Evolutionary conservation across 2,113 vertebrate species (phyloP).

Genomic region (Pterocles orientalis): DNA sequence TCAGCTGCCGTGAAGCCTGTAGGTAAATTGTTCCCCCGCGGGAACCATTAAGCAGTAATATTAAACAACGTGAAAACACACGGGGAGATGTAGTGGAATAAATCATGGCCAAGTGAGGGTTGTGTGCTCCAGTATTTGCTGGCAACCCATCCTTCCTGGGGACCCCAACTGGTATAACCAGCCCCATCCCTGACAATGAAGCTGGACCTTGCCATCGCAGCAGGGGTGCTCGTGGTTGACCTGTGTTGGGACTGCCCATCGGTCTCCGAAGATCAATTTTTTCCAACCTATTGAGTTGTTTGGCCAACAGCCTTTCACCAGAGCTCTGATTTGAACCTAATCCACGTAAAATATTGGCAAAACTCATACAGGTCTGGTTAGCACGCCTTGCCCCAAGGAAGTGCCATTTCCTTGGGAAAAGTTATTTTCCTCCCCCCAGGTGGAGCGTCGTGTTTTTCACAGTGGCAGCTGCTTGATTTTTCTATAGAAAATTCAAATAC

Average conservation of each 20-base stretch:
- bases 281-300: background rate
- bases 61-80: constrained; percentile 4
- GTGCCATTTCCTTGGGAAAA: background rate
- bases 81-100: background rate
- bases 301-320: background rate
- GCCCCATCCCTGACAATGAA: fast-evolving
- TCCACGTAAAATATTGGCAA: fast-evolving
- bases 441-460: background rate
- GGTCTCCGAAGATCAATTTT: background rate
- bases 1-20: constrained; percentile 25
- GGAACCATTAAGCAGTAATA: constrained; percentile 28
- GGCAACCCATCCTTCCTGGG: background rate
- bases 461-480: constrained; percentile 3
- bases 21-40: constrained; percentile 17
- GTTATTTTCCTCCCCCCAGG: background rate
- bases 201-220: background rate
- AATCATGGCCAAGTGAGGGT: background rate
- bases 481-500: background rate
- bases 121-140: background rate
- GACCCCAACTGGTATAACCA: background rate
- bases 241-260: background rate
- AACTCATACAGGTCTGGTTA: background rate
- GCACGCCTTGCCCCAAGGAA: background rate
- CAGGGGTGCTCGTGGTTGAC: background rate
- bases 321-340: background rate